Percentiles rank a stretch among this genome's conserved stretches.
Conservation (phyloP, 2,888 invertebrate genomes). For the Nymphalis c-album region DNA sequence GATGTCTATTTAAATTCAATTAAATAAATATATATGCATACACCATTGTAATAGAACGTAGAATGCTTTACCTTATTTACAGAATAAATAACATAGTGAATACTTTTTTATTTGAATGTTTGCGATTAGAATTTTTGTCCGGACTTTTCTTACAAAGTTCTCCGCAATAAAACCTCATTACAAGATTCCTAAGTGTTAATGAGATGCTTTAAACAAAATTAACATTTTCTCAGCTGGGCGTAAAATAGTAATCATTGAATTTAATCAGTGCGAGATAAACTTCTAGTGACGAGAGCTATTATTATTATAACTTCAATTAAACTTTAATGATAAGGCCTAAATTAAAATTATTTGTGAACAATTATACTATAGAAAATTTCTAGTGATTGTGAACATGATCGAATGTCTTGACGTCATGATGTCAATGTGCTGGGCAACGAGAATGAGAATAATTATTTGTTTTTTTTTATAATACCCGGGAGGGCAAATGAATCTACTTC, state of each 20-base stretch:
- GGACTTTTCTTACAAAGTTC: not conserved
- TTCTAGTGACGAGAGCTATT: not conserved
- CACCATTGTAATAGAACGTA: not conserved
- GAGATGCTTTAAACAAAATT: slow-evolving; percentile 20
- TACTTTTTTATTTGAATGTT: not conserved
- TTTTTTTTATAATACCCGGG: too few species aligned
- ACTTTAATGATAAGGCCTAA: too few species aligned
- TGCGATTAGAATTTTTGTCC: not conserved
- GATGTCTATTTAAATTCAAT: too few species aligned
- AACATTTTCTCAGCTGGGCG: slow-evolving; percentile 15
- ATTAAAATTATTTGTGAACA: too few species aligned
- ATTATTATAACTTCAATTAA: too few species aligned
- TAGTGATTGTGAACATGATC: too few species aligned
- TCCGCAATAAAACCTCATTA: slow-evolving; percentile 21
- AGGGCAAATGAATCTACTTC: too few species aligned
- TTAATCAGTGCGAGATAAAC: not conserved
- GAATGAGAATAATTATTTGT: too few species aligned
- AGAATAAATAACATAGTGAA: not conserved
- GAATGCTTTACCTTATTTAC: not conserved
- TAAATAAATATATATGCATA: not conserved
- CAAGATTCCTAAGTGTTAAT: slow-evolving; percentile 21
- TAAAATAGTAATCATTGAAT: slow-evolving; percentile 12
- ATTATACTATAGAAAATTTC: too few species aligned
- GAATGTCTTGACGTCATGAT: too few species aligned
- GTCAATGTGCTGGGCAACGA: too few species aligned